Base-by-base conservation (phyloP, 1,140 invertebrate species). In the Scaptodrosophila lebanonensis region DNA sequence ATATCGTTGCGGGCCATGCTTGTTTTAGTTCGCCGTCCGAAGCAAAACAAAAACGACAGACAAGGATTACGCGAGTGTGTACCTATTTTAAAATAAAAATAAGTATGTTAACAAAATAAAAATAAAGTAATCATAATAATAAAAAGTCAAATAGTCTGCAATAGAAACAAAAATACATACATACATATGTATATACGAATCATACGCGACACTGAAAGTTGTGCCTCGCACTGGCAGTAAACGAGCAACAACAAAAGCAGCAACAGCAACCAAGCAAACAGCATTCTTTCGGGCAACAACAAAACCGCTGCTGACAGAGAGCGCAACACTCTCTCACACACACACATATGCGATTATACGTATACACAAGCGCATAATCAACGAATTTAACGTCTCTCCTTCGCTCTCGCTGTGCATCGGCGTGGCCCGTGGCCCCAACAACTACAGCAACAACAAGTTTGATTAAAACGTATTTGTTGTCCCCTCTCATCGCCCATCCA, bases 251-350 rank as follows among this genome's bases (percentile, higher is more conserved):
- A 66, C 62, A 59, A 58, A 17, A 49, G 32, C 54, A 56, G 59
- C 48, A 63, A 71, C 79, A 60, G 66, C 82, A 82, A 84, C 68
- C 67, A 76, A 85, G 61, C 73, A 77, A 77, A 84, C 77, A 72
- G 68, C 83, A 85, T 85, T 85, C 83, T 85, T 85, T 85, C 60
- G 76, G 59, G 69, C 83, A 85, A 85, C 83, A 85, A 79, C 72
- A 84, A 84, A 58, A 56, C 64, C 62, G 64, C 61, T 65, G 61
- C 62, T 45, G n/a, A 54, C 48, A 60, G 57, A 68, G 65, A 71
- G 60, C 52, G 53, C 58, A 51, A 33, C 48, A 33, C 60, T 18
- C 35, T 36, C 16, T 60, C 56, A 38, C 51, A 50, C 29, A 65
- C 38, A 59, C 25, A 20, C 17, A 61, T 18, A 40, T 6, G 12